Percentiles rank a stretch among this genome's conserved stretches.
Conservation (phyloP, 2,888 invertebrate species). For the Seira musarum region DNA sequence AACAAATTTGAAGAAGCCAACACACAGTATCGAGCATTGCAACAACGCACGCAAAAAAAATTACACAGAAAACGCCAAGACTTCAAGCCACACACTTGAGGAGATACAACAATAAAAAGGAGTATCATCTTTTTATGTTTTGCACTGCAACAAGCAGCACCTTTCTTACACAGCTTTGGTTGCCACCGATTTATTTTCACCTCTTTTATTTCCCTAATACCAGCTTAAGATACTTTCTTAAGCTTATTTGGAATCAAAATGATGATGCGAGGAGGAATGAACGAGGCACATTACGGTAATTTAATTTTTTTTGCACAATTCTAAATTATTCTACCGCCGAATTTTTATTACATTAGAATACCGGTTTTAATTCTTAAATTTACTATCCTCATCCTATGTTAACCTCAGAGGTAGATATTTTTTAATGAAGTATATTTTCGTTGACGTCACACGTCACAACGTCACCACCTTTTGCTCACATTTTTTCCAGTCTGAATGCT, state of each 20-base stretch:
- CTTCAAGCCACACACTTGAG: constrained; percentile 9
- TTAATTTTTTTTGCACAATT: constrained; percentile 23
- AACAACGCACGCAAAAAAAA: constrained; percentile 10
- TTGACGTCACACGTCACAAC: no score
- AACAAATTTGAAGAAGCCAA: constrained; percentile 1
- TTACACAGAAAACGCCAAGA: not conserved
- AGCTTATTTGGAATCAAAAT: constrained; percentile 24
- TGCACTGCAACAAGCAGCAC: not conserved
- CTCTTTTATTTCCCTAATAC: constrained; percentile 20
- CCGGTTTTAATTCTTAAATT: not conserved
- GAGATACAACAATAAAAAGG: constrained; percentile 5
- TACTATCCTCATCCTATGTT: no score
- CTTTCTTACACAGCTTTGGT: constrained; percentile 5
- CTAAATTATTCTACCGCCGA: not conserved
- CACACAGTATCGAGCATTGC: not conserved
- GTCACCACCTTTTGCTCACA: no score
- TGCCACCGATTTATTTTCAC: constrained; percentile 16
- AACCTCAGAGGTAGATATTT: no score
- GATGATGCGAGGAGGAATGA: constrained; percentile 59
- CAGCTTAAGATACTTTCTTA: not conserved
- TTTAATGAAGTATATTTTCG: no score
- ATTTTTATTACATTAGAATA: not conserved
- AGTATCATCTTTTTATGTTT: not conserved
- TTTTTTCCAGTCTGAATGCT: no score
- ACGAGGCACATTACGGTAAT: constrained; percentile 57